Base-by-base conservation (phyloP, 2,888 invertebrate species). In the Barypeithes pellucidus region DNA sequence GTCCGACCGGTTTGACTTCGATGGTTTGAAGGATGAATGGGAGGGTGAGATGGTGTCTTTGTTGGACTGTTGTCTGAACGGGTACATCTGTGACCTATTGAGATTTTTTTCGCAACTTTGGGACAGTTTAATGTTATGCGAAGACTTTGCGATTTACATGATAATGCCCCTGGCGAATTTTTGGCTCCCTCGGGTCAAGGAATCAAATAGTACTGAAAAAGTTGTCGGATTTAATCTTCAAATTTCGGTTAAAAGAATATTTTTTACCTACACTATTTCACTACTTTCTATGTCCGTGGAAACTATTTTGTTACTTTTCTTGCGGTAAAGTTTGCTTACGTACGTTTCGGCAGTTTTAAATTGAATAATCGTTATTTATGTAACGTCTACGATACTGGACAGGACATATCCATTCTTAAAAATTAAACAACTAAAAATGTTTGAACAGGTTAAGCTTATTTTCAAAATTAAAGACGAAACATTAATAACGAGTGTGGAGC, bases 1-100 rank as follows among this genome's bases (percentile, higher is more conserved):
- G 71, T 71, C 54, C 62, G 61, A 75, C 66, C 71, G 72, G 76
- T 73, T 75, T 60, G 59, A 47, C 67, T 75, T 75, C 75, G 69
- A 65, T 60, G 36, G 41, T 24, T 47, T 20, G 60, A 60, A 18
- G 65, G 43, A 65, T 54, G 69, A 57, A 69, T 69, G 11, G 11
- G 36, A 39, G 54, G 62, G 54, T 52, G 68, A 67, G 52, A 61
- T 18, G 39, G 24, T 36, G 33, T 61, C 59, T 61, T 61, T 61
- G 68, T 68, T 50, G 16, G 47, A 9, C 16, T n/a, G 20, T 41
- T 50, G 61, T 61, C 61, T 61, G 43, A 24, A 43, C 54, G 14
- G 36, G 60, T 41, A 67, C 68, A 68, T 68, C 68, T 68, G 68
- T 45, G 43, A 39, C 47, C 59, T 20, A 61, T 61, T 45, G 61